Evolutionary conservation across 2,888 invertebrate genomes (phyloP), one percentile per base, ranked within the genome.

Genomic region (Drosophila buzzatii): DNA sequence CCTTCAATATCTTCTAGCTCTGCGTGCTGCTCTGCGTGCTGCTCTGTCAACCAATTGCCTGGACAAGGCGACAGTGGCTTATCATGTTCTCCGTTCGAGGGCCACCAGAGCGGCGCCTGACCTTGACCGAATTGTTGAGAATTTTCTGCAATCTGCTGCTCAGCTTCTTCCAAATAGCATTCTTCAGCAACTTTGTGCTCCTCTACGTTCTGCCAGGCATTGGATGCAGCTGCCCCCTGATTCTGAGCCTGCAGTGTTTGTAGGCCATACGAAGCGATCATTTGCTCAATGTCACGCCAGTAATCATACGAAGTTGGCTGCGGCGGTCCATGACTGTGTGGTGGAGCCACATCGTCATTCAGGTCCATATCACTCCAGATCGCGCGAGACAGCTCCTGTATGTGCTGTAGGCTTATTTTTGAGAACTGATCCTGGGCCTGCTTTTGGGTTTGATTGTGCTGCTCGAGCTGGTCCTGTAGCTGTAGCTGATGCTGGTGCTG

Each of bases 261-360:
- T 7, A 16, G 16, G 6, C 20, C 31, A 16, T 18, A 59, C 2
- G 49, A 31, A 5, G 49, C 39, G 10, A 59, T 59, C 20, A 49
- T 2, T 8, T 59, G 49, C 14, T 49, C 59, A 20, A 59, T 59
- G 39, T 59, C 59, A 10, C 12, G 27, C 49, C 59, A 49, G 10
- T 49, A 59, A 8, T 59, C 59, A 39, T 49, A 49, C 6, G 59
- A 49, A 1, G 39, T 14, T 0, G 59, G 49, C 8, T 16, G 16
- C 39, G 31, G 6, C 10, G 49, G 7, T 14, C 2, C 5, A 14
- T 8, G 37, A 0, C 41, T 5, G 31, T 14, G 55, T 12, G 27
- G 31, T 18, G 18, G 16, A 39, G 1, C 16, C 10, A 10, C 23
- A 2, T 45, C 8, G 12, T 8, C 5, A 0, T 31, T 49, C 16